These are phyloP conservation scores for Pyrocephalus nanus DNA, from an alignment of 2,797 vertebrate species.

Conservation along the genomic window DNA sequence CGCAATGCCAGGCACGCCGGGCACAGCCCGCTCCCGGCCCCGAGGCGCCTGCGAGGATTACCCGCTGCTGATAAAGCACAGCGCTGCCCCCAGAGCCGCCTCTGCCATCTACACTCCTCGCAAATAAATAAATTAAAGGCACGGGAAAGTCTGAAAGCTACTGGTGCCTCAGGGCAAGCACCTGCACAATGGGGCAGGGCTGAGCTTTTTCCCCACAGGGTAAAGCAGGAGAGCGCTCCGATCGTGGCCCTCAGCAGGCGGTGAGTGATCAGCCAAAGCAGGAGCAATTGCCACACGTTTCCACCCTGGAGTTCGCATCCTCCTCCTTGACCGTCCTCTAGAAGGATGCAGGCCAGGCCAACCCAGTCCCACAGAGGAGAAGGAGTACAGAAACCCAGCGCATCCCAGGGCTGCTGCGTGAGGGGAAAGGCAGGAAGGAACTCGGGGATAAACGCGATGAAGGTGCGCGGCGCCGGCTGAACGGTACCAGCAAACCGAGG, in stretches of 20 bases:
- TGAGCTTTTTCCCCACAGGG: fast-evolving
- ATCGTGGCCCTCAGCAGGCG: neutral
- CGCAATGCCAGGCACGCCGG: neutral
- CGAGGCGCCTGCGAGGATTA: neutral
- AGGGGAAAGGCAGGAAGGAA: neutral
- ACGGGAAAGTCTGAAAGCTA: neutral
- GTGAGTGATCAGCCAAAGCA: neutral
- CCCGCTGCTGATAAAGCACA: neutral
- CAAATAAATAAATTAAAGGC: neutral
- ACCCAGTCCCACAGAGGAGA: neutral
- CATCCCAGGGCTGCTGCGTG: neutral
- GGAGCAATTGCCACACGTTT: neutral
- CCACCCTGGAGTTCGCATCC: neutral
- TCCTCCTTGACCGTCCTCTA: neutral
- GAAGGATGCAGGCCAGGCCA: neutral
- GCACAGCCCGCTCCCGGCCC: neutral
- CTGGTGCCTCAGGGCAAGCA: neutral
- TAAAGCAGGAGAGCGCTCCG: fast-evolving
- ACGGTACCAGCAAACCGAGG: neutral
- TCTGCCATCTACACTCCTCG: fast-evolving
- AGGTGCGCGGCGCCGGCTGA: neutral
- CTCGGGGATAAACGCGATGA: fast-evolving
- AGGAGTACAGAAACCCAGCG: neutral
- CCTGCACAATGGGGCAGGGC: neutral
- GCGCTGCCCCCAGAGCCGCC: neutral